A percentile compares a stretch with the other conserved stretches of the same genome.
Conservation (phyloP, 2,797 vertebrate species). For the Melanotaenia maccullochi region DNA sequence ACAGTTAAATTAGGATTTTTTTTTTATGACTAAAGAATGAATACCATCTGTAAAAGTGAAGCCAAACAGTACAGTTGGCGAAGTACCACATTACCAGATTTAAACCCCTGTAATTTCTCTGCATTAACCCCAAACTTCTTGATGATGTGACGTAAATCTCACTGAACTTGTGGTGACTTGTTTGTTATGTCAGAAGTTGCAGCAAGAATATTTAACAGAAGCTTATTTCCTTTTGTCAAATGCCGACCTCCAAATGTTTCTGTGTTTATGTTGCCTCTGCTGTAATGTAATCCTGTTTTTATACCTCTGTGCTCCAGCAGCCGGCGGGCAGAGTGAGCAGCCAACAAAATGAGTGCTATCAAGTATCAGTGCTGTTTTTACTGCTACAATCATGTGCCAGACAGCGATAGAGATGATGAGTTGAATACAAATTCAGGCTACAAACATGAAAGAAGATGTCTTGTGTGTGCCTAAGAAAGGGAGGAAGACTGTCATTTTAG, state of each 20-base stretch:
- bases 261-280: constrained; percentile 53
- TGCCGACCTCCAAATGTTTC: constrained; percentile 29
- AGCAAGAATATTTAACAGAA: constrained; percentile 17
- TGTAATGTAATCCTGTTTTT: constrained; percentile 67
- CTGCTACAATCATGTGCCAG: constrained; percentile 60
- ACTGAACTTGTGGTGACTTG: constrained; percentile 9
- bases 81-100: not conserved
- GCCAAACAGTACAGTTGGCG: not conserved
- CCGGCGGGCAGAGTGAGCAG: constrained; percentile 27
- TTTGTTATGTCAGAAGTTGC: constrained; percentile 12
- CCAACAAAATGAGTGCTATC: constrained; percentile 60
- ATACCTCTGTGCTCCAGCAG: constrained; percentile 24
- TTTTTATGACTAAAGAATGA: constrained; percentile 27
- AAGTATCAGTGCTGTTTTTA: constrained; percentile 56
- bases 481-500: constrained; percentile 16
- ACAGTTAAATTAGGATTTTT: constrained; percentile 25
- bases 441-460: constrained; percentile 24
- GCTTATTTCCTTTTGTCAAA: constrained; percentile 28
- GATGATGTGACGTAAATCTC: constrained; percentile 8
- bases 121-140: not conserved
- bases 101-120: not conserved
- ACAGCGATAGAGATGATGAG: constrained; percentile 44
- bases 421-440: constrained; percentile 27
- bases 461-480: not conserved
- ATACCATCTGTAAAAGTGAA: not conserved